phyloP scores from a whole-genome alignment of 2,113 vertebrate species.

The Aegotheles bennettii region DNA sequence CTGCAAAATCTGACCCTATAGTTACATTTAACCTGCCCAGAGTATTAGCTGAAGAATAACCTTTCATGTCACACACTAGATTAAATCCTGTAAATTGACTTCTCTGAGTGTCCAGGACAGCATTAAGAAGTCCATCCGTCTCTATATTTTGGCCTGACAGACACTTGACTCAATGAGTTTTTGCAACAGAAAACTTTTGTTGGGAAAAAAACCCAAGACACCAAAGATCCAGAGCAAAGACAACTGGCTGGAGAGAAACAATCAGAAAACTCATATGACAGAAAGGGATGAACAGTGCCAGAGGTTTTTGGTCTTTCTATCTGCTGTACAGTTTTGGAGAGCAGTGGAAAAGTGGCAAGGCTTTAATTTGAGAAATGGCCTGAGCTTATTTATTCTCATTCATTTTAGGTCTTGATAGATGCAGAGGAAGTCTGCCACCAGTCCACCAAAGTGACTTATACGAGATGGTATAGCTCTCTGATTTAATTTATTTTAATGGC shows the following conservation, averaged over 20 bases:
- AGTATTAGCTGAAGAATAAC: neutral
- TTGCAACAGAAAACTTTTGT: neutral
- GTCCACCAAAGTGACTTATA: neutral
- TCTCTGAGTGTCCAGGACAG: neutral
- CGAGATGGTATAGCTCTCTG: neutral
- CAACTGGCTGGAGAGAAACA: neutral
- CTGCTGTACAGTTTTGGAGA: neutral
- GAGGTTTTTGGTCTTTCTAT: neutral
- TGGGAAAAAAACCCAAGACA: neutral
- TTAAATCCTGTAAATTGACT: slow-evolving; percentile 19
- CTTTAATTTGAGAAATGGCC: neutral
- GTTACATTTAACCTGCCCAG: neutral
- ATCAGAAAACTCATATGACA: neutral
- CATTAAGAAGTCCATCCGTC: neutral
- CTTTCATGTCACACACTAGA: neutral
- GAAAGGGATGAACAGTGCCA: neutral
- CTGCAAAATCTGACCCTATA: neutral
- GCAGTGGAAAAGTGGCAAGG: neutral
- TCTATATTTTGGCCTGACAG: neutral
- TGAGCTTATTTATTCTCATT: neutral
- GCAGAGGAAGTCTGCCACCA: neutral
- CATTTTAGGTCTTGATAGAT: neutral
- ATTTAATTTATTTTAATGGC: neutral
- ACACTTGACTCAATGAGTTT: neutral
- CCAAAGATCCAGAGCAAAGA: neutral